phyloP scores from a whole-genome alignment of 2,888 invertebrate species.

The Mylabris sibirica region DNA sequence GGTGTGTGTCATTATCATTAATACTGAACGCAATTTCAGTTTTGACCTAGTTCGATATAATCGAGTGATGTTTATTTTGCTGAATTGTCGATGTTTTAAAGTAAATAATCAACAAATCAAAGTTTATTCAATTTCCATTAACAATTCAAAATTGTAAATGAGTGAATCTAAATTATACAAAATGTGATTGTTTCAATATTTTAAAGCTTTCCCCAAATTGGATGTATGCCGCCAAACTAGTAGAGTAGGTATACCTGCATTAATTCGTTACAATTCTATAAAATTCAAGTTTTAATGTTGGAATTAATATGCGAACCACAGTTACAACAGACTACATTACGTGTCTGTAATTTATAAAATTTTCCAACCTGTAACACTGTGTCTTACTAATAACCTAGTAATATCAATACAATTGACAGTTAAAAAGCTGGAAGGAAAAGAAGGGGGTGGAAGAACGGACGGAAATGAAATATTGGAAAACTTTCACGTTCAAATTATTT shows the following conservation, averaged over 20 bases:
- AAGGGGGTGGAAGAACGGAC: too few relatives aligned
- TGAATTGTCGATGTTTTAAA: neutral
- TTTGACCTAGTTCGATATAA: slow-evolving; percentile 22
- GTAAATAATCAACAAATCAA: neutral
- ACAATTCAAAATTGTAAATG: neutral
- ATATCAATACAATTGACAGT: neutral
- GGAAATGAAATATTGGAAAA: neutral
- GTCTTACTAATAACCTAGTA: neutral
- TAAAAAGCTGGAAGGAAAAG: neutral
- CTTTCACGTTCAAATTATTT: slow-evolving; percentile 7
- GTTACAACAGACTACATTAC: neutral
- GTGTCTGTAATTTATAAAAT: slow-evolving; percentile 1
- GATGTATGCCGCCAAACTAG: neutral
- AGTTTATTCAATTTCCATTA: neutral
- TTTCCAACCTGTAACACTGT: neutral
- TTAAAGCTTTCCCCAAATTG: neutral
- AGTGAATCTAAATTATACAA: neutral
- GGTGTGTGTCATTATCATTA: slow-evolving; percentile 20
- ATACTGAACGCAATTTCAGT: slow-evolving; percentile 23
- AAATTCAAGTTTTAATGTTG: neutral
- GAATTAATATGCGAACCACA: neutral
- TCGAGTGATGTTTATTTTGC: neutral
- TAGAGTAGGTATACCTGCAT: too few relatives aligned
- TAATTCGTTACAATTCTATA: neutral
- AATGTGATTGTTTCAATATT: neutral